Evolutionary conservation across 2,888 invertebrate genomes (phyloP), one percentile per base, ranked within the genome.

Genomic region (Bombyx huttoni): DNA sequence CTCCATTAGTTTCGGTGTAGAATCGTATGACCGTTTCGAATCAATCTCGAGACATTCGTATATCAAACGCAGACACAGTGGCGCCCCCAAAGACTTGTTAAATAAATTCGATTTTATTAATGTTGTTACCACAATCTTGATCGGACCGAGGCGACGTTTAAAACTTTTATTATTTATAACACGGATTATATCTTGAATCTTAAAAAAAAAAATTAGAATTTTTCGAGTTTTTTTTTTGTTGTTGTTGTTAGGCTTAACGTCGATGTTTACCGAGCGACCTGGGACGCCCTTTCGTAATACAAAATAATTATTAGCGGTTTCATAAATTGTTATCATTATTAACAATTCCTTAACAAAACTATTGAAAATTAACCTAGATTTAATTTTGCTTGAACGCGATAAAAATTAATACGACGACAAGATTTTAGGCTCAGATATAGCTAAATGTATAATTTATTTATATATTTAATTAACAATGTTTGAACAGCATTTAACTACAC

Each of bases 101-200:
- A 75, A 79, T 73, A 82, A 81, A 83, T 85, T 73, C 72, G 75
- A 78, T 81, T 86, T 86, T 87, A 87, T 87, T 85, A 82, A 86
- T 84, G 87, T 79, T 75, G 79, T 78, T 75, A 73, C 70, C 62
- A 58, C 74, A 75, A 86, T 86, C 87, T 83, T 76, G 84, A 87
- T 85, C 78, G 24, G 62, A 57, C 58, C 57, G 56, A 67, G 67
- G 70, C 59, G 81, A 83, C 83, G 64, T 83, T 84, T 83, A 84
- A 67, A 74, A 75, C 67, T 73, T 76, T 77, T 87, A 88, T 88
- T 88, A 87, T 88, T 88, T 88, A 88, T 81, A 76, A 72, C 76
- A 62, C 56, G 54, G 51, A 57, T 57, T 55, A 59, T 63, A 62
- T 62, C 56, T 51, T 35, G 24, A 53, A 63, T 63, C 60, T 60